phyloP scores from a whole-genome alignment of 2,113 vertebrate species.

The Labrus mixtus region DNA sequence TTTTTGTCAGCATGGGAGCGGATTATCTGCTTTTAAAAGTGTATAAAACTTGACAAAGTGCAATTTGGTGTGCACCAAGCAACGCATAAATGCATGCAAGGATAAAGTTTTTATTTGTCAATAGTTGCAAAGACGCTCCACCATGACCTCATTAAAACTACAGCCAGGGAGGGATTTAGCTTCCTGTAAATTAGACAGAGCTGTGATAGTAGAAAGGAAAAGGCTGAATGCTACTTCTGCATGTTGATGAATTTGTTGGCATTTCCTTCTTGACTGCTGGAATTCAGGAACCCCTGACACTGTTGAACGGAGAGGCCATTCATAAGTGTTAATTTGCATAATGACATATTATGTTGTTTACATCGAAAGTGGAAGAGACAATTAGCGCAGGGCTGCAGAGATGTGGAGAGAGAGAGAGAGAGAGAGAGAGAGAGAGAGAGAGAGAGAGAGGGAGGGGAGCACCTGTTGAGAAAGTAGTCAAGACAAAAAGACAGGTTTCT shows the following conservation, averaged over 20 bases:
- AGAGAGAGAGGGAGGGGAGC: background rate
- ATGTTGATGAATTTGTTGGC: slow-evolving; percentile 62
- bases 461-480: slow-evolving; percentile 42
- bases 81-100: slow-evolving; percentile 13
- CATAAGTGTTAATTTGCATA: slow-evolving; percentile 69
- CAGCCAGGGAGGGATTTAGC: slow-evolving; percentile 29
- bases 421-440: background rate
- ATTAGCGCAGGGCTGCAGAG: slow-evolving; percentile 47
- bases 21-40: background rate
- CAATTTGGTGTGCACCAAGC: background rate
- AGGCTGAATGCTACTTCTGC: slow-evolving; percentile 22
- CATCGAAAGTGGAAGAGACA: slow-evolving; percentile 49
- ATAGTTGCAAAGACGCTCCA: background rate
- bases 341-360: slow-evolving; percentile 75
- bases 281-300: slow-evolving; percentile 45
- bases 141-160: slow-evolving; percentile 49
- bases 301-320: slow-evolving; percentile 39
- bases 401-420: background rate
- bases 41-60: background rate
- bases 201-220: slow-evolving; percentile 14
- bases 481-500: background rate
- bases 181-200: slow-evolving; percentile 41
- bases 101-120: background rate
- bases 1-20: background rate
- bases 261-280: slow-evolving; percentile 53